These are phyloP conservation scores for Pristionchus fissidentatus DNA, from an alignment of 2,888 invertebrate species.

Conservation along the genomic window DNA sequence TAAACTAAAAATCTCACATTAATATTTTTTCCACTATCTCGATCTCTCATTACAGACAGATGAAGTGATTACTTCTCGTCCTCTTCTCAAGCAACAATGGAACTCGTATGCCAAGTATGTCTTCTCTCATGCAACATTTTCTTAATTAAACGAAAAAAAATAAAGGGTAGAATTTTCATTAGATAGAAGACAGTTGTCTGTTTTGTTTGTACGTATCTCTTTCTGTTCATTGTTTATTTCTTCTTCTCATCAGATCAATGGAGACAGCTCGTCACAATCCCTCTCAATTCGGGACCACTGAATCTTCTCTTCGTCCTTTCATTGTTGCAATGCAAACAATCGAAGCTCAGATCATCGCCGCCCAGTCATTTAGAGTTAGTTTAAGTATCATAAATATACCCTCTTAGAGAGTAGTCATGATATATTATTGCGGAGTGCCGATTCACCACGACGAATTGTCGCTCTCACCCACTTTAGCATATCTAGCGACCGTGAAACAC, in stretches of 20 bases:
- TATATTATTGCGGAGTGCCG: too few species aligned
- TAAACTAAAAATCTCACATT: background rate
- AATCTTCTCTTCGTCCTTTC: constrained; percentile 56
- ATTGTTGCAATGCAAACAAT: constrained; percentile 54
- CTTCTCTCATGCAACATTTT: background rate
- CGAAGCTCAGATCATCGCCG: constrained; percentile 60
- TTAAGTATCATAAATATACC: background rate
- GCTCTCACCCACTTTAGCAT: too few species aligned
- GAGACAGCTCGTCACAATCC: constrained; percentile 65
- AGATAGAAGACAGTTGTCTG: background rate
- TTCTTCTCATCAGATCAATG: constrained; percentile 55
- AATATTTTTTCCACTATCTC: background rate
- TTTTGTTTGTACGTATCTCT: background rate
- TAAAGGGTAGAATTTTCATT: background rate
- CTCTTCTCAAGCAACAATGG: constrained; percentile 27
- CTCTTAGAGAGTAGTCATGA: too few species aligned
- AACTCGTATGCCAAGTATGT: constrained; percentile 44
- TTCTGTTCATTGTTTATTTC: background rate
- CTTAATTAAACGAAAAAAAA: background rate
- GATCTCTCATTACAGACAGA: constrained; percentile 43
- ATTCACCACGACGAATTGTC: too few species aligned
- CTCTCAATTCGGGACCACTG: constrained; percentile 57
- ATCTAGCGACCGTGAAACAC: too few species aligned
- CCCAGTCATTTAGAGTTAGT: constrained; percentile 52
- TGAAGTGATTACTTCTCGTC: constrained; percentile 34